Percentiles rank a stretch among this genome's conserved stretches.
These are phyloP conservation scores for Nomia melanderi DNA, from an alignment of 1,140 invertebrate species.

Conservation along the genomic window DNA sequence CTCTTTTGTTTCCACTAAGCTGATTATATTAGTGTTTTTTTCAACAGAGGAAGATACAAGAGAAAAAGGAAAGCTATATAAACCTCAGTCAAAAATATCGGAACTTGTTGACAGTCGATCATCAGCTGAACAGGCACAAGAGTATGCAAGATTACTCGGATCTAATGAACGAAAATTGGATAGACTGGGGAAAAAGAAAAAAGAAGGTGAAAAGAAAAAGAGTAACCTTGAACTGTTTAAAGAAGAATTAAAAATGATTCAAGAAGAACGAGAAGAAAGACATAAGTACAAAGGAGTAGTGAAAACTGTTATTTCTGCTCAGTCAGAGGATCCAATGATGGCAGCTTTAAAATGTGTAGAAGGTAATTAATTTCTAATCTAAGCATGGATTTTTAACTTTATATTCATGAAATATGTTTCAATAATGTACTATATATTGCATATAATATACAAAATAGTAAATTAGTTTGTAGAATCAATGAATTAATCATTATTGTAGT, in stretches of 20 bases:
- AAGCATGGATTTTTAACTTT: background rate
- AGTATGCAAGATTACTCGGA: conserved; percentile 86
- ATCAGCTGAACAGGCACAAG: conserved; percentile 84
- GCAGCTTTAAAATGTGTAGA: conserved; percentile 78
- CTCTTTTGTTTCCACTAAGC: background rate
- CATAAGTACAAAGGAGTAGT: conserved; percentile 92
- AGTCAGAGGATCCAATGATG: conserved; percentile 77
- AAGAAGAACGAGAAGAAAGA: conserved; percentile 98
- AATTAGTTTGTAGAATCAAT: too few relatives aligned
- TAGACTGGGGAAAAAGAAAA: conserved; percentile 89
- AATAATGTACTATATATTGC: too few relatives aligned
- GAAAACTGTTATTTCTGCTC: conserved; percentile 74
- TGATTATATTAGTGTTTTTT: conserved; percentile 22
- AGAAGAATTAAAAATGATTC: conserved; percentile 96
- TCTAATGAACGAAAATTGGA: conserved; percentile 85
- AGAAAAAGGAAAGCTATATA: conserved; percentile 96
- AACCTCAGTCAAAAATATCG: conserved; percentile 91
- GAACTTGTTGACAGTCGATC: conserved; percentile 79
- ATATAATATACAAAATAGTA: too few relatives aligned
- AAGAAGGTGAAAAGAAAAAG: conserved; percentile 94
- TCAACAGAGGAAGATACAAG: conserved; percentile 91
- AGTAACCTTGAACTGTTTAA: conserved; percentile 98
- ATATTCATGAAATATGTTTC: background rate
- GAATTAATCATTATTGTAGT: too few relatives aligned
- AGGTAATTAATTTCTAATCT: conserved; percentile 61